These are phyloP conservation scores for Nysson spinosus DNA, from an alignment of 2,888 invertebrate species.

Conservation along the genomic window DNA sequence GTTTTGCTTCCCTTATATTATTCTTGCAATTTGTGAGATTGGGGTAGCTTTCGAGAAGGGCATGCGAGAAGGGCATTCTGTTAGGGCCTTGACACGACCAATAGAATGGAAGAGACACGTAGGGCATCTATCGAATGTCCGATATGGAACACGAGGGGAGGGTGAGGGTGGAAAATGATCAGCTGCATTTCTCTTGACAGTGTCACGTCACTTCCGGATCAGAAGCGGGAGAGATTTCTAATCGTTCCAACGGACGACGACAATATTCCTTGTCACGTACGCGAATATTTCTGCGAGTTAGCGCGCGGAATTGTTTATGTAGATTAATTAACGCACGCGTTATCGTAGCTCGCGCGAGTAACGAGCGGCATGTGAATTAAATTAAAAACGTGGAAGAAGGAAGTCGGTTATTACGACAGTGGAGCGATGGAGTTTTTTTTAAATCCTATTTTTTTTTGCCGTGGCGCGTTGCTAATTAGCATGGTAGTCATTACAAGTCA, in stretches of 20 bases:
- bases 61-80: too few species aligned
- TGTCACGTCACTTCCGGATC: conserved; percentile 1
- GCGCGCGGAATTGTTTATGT: too few species aligned
- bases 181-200: conserved; percentile 31
- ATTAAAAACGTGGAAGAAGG: not conserved
- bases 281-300: too few species aligned
- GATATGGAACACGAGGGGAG: not conserved
- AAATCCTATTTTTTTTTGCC: not conserved
- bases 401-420: not conserved
- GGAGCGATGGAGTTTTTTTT: not conserved
- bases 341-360: too few species aligned
- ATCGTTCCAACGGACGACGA: too few species aligned
- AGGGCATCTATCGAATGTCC: conserved; percentile 18
- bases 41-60: too few species aligned
- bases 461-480: not conserved
- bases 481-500: not conserved
- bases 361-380: too few species aligned
- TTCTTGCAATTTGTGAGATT: too few species aligned
- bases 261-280: too few species aligned
- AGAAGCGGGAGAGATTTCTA: too few species aligned
- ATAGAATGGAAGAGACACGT: conserved; percentile 11
- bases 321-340: too few species aligned
- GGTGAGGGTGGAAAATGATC: conserved; percentile 36
- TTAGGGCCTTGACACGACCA: conserved; percentile 45
- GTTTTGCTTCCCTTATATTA: too few species aligned